Evolutionary conservation across 2,113 vertebrate species (phyloP), one percentile per base, ranked within the genome.

Genomic region (Labrus mixtus): DNA sequence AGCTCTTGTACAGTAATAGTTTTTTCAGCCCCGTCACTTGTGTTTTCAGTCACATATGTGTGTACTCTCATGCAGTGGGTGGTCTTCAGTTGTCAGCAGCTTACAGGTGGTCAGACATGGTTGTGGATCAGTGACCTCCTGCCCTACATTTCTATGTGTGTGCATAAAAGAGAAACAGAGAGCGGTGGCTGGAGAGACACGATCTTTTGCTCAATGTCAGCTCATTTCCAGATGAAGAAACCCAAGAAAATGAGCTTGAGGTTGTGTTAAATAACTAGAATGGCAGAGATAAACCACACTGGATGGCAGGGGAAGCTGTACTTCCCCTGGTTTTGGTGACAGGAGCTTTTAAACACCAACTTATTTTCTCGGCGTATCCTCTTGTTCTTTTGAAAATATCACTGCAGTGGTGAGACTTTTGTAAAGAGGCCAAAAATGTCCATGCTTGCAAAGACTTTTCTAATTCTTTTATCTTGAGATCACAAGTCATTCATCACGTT

Each of bases 41-140:
- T 68, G 29, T 63, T 39, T 65, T 20, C n/a, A 78, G 33, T 33
- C 20, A 39, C 16, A 51, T 57, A 50, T 73, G 53, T 50, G 54
- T 71, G 9, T 10, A 33, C 51, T 67, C 20, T 45, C 19, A 0
- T 71, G 59, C 60, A 25, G 67, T 88, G 81, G 86, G 86, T 90
- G 87, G 92, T 87, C 91, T 76, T 41, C 54, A 63, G 68, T 84
- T 77, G 80, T 79, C 68, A 82, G 72, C 81, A 80, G 85, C 71
- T 66, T 78, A 78, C 82, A 92, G 83, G 84, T 91, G 86, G 87
- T 84, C 86, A 81, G 51, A 73, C 78, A 69, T 66, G 55, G 64
- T 73, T 56, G 65, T 17, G 70, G 79, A 81, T 83, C 78, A 57
- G 56, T 72, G 78, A 87, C 80, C 81, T 83, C 46, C 43, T 57